Evolutionary conservation across 2,113 vertebrate species (phyloP).

Genomic region (Otis tarda): DNA sequence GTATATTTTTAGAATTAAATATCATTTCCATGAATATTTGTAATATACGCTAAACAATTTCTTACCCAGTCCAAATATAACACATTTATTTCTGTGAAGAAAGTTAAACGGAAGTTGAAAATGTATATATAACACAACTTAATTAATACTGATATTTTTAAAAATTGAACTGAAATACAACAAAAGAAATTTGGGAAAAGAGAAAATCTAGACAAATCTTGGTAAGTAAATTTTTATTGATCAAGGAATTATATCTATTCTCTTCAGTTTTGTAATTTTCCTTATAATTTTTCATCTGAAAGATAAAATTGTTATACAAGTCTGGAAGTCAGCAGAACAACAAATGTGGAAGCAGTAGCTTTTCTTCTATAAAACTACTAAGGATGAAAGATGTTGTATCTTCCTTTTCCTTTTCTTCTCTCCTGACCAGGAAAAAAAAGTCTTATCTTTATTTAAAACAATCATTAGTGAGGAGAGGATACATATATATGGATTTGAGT

Average conservation of each 20-base stretch:
- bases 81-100: neutral
- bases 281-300: neutral
- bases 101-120: neutral
- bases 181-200: neutral
- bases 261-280: neutral
- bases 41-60: neutral
- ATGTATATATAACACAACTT: neutral
- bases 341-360: neutral
- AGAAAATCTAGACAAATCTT: neutral
- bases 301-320: neutral
- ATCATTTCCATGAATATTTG: neutral
- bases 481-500: neutral
- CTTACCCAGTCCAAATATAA: neutral
- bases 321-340: neutral
- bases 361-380: neutral
- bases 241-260: neutral
- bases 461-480: neutral
- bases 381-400: neutral
- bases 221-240: neutral
- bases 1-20: neutral
- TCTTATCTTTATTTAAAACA: neutral
- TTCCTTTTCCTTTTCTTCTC: neutral
- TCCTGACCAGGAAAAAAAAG: neutral
- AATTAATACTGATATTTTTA: neutral
- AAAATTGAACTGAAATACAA: neutral